Evolutionary conservation across 1,140 invertebrate species (phyloP).

Genomic region (Pachypsylla venusta): DNA sequence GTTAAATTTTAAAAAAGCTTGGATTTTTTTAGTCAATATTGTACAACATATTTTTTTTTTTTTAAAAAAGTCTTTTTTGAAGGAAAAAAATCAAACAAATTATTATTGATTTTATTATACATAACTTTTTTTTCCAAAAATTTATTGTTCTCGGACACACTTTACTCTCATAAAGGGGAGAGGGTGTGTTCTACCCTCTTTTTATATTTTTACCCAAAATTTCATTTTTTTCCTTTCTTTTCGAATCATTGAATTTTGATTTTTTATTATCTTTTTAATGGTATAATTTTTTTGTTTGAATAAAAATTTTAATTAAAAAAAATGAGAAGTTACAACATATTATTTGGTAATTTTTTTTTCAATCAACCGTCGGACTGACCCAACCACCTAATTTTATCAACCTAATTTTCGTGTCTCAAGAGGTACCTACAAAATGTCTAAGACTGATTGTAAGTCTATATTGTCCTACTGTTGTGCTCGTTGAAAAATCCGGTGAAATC

Average conservation of each 20-base stretch:
- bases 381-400: no score
- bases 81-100: background rate
- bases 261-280: background rate
- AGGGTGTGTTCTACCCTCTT: constrained; percentile 9
- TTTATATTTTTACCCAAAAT: background rate
- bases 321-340: no score
- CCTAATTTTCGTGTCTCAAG: no score
- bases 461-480: no score
- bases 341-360: no score
- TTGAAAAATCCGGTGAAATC: no score
- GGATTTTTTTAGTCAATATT: background rate
- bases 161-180: background rate
- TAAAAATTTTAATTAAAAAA: no score
- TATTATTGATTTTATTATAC: background rate
- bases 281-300: no score
- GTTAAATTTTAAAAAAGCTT: background rate
- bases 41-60: background rate
- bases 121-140: background rate
- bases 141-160: constrained; percentile 4
- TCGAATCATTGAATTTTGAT: background rate
- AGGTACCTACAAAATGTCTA: no score
- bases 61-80: no score
- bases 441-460: no score
- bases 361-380: no score
- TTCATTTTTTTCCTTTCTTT: background rate